Evolutionary conservation across 1,140 invertebrate genomes (phyloP), one percentile per base, ranked within the genome.

Genomic region (Brachionus sp.): DNA sequence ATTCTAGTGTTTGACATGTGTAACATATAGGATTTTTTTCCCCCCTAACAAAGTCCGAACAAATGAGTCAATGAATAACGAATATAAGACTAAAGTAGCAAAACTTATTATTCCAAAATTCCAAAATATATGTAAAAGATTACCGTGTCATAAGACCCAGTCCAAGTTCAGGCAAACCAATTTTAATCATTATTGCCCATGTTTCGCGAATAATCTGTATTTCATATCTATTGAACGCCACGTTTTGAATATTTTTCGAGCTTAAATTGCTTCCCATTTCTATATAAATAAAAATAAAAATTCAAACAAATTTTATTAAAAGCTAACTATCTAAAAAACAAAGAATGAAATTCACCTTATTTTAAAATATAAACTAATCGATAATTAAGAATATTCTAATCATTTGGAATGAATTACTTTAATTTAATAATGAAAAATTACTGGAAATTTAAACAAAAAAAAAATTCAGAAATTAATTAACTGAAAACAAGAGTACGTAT

Each of bases 71-170:
- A n/a, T n/a, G n/a, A n/a, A n/a, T n/a, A n/a, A n/a, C n/a, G n/a
- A n/a, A n/a, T n/a, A n/a, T n/a, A n/a, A n/a, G n/a, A n/a, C n/a
- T n/a, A n/a, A n/a, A n/a, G n/a, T n/a, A n/a, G n/a, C n/a, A n/a
- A n/a, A n/a, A n/a, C n/a, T n/a, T n/a, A n/a, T n/a, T n/a, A n/a
- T n/a, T n/a, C n/a, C n/a, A 64, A 64, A 10, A 64, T 70, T 33
- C 12, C 6, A 13, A 4, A 42, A 16, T 16, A 3, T 9, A 25
- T 1, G 5, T n/a, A 25, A 44, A 37, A 77, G 0, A 16, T 78
- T 78, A 78, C 75, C 53, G 57, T 23, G 77, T 80, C 77, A 80
- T 80, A 19, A 80, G 19, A 42, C 62, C 77, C 9, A 80, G 16
- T 19, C 77, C 77, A 23, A 57, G 25, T 39, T 80, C 62, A 9